Base-by-base conservation (phyloP, 2,797 vertebrate genomes). In the Eospalax fontanierii region DNA sequence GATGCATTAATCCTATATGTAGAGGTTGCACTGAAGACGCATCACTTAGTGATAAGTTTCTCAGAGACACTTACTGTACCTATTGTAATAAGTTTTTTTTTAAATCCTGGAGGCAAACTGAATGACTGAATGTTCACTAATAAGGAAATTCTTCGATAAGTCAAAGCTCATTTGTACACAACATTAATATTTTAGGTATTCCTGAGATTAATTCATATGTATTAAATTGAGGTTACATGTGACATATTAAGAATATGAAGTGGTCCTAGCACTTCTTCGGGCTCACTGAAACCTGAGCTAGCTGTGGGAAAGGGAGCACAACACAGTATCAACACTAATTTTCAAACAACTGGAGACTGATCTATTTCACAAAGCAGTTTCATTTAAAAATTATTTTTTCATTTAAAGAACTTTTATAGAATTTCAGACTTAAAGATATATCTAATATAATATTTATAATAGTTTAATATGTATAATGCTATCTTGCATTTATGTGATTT, bases 181-280 rank as follows among this genome's bases (percentile, higher is more conserved):
- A 35, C 54, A 84, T 11, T 59, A 70, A 66, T 87, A 73, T n/a
- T 63, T 54, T 76, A 33, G 2, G 14, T 88, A 90, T 43, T 75
- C 78, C 78, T 86, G 50, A 93, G 38, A 94, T 82, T 80, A 86
- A 94, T 76, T 33, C 66, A 40, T 74, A 76, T 95, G 71, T 46
- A 68, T 65, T 43, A 33, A 92, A 83, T 84, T 91, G 65, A 80
- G 3, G 54, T 78, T 91, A 16, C 35, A 74, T 28, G 71, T 74
- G 33, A 90, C 68, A 93, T 93, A 92, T 28, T 76, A 87, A 93
- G 6, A 30, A 84, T 81, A n/a, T n/a, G n/a, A n/a, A n/a, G n/a
- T n/a, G n/a, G n/a, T n/a, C n/a, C n/a, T n/a, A 87, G 35, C 63
- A 65, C 7, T 83, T 38, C 28, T 78, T 40, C 35, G 54, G 24